phyloP scores from a whole-genome alignment of 2,888 invertebrate species.

The Labia minor region DNA sequence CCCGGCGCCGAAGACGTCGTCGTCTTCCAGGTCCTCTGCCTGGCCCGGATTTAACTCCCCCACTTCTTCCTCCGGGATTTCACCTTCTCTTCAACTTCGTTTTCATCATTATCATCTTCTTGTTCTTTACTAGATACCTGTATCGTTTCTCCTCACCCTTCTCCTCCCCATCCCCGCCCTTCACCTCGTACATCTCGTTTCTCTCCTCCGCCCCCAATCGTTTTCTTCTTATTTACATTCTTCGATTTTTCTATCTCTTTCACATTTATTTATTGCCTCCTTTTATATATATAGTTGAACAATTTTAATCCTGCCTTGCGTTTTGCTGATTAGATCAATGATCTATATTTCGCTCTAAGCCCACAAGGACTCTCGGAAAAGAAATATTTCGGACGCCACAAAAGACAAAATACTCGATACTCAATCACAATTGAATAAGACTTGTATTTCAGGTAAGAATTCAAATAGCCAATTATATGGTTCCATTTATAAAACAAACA shows the following conservation, averaged over 20 bases:
- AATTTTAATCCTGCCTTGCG: constrained; percentile 8
- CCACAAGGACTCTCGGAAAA: neutral
- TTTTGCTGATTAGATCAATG: constrained; percentile 8
- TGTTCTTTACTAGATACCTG: too few species aligned
- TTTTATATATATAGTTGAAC: constrained; percentile 13
- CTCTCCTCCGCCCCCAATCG: neutral
- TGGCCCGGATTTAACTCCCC: neutral
- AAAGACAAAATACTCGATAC: constrained; percentile 7
- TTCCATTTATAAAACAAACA: neutral
- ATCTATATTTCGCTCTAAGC: constrained; percentile 7
- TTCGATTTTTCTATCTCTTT: constrained; percentile 8
- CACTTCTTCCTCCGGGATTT: too few species aligned
- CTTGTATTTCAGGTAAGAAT: neutral
- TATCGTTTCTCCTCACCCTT: neutral
- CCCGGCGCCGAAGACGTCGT: neutral
- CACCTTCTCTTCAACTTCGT: too few species aligned
- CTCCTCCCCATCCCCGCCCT: neutral
- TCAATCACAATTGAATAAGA: constrained; percentile 13
- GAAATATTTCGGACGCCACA: constrained; percentile 13
- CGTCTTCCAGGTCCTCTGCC: neutral
- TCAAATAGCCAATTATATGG: constrained; percentile 1
- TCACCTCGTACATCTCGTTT: too few species aligned
- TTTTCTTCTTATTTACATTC: constrained; percentile 13
- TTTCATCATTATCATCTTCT: too few species aligned
- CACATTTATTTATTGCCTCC: constrained; percentile 13